A percentile compares a stretch with the other conserved stretches of the same genome.
These are phyloP conservation scores for Drosophila robusta DNA, from an alignment of 2,888 invertebrate species.

Conservation along the genomic window DNA sequence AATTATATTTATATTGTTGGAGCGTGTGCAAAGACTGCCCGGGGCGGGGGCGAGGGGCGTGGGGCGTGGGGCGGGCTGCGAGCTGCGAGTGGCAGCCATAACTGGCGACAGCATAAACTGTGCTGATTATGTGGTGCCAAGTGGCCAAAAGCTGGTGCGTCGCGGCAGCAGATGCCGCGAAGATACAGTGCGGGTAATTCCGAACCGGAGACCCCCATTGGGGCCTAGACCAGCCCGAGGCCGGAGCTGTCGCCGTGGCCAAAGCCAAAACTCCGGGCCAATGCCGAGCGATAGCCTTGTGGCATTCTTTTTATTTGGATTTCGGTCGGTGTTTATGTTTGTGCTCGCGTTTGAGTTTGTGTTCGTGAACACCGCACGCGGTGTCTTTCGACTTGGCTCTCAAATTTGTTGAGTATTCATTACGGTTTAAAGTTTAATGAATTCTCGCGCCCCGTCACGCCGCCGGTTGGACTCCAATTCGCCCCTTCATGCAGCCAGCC, in stretches of 20 bases:
- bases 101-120: conserved; percentile 68
- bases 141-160: conserved; percentile 37
- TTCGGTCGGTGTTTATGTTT: not conserved
- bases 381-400: conserved; percentile 42
- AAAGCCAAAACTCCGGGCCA: conserved; percentile 18
- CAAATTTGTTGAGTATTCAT: conserved; percentile 61
- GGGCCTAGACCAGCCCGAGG: conserved; percentile 11
- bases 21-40: conserved; percentile 57
- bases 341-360: conserved; percentile 7
- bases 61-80: not conserved
- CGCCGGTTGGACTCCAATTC: conserved; percentile 10
- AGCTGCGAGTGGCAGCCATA: conserved; percentile 20
- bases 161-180: conserved; percentile 37
- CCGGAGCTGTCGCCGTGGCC: conserved; percentile 7
- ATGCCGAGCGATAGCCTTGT: conserved; percentile 14
- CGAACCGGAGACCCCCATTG: conserved; percentile 13
- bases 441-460: conserved; percentile 42
- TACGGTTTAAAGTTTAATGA: conserved; percentile 67
- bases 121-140: conserved; percentile 67
- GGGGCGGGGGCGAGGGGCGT: not conserved
- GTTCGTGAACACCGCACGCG: conserved; percentile 29
- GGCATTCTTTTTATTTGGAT: conserved; percentile 2
- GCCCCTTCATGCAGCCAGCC: conserved; percentile 8
- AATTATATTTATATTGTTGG: conserved; percentile 71
- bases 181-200: conserved; percentile 21